Conservation (phyloP, 2,797 vertebrate genomes). For the Alectoris magna region DNA sequence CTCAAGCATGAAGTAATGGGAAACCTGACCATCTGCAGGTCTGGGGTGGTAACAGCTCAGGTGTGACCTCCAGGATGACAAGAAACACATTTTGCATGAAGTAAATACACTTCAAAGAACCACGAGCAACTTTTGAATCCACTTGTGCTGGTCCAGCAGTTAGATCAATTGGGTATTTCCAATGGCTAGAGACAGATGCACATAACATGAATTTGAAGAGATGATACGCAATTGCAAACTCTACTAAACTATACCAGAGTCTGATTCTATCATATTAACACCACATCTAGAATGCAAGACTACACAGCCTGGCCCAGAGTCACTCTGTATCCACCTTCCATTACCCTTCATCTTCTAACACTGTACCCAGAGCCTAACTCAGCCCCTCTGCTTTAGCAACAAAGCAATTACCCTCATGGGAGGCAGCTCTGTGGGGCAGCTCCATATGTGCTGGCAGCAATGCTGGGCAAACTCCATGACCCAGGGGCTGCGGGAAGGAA, state of each 20-base stretch:
- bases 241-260: background rate
- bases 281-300: background rate
- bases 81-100: background rate
- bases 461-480: background rate
- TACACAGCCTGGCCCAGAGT: background rate
- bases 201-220: background rate
- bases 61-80: background rate
- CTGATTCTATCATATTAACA: conserved; percentile 15
- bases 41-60: background rate
- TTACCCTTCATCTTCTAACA: background rate
- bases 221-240: background rate
- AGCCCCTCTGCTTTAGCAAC: background rate
- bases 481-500: rapidly evolving
- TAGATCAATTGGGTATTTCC: background rate
- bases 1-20: rapidly evolving
- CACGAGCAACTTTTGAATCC: background rate
- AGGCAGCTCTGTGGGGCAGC: background rate
- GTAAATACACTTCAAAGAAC: background rate
- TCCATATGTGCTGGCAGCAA: background rate
- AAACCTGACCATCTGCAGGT: background rate
- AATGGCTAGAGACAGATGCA: background rate
- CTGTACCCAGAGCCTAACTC: background rate
- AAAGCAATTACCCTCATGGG: background rate
- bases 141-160: background rate
- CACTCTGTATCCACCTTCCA: background rate